Percentiles rank a stretch among this genome's conserved stretches.
Evolutionary conservation across 2,888 invertebrate genomes (phyloP).

Genomic region (Esperia sulphurella): DNA sequence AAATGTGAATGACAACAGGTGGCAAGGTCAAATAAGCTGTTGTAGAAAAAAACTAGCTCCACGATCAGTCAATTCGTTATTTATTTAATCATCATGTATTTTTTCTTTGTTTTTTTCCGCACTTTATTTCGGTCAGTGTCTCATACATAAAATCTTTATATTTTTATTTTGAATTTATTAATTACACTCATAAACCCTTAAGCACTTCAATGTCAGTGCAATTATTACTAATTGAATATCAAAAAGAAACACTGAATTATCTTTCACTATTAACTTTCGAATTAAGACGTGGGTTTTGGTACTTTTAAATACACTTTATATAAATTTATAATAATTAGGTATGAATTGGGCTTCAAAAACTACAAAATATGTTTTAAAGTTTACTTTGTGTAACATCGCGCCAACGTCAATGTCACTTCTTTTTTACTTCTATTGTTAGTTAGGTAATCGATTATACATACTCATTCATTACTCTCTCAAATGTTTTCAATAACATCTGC

Average conservation of each 20-base stretch:
- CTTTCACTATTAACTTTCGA: conserved; percentile 39
- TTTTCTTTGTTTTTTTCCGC: conserved; percentile 40
- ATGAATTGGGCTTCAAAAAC: conserved; percentile 48
- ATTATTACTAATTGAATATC: conserved; percentile 39
- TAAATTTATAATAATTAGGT: conserved; percentile 14
- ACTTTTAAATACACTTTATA: conserved; percentile 6
- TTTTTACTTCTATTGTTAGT: conserved; percentile 22
- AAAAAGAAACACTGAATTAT: conserved; percentile 14
- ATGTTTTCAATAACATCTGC: neutral
- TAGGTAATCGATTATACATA: neutral
- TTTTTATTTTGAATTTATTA: conserved; percentile 8
- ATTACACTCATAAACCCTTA: conserved; percentile 14
- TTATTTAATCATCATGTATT: conserved; percentile 40
- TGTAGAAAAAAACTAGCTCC: conserved; percentile 78
- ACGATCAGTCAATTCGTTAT: conserved; percentile 36
- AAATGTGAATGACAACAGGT: conserved; percentile 17
- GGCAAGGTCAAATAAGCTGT: conserved; percentile 44
- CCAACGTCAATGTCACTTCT: conserved; percentile 58
- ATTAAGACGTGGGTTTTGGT: conserved; percentile 47
- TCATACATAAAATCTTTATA: conserved; percentile 42
- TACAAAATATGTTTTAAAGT: conserved; percentile 25
- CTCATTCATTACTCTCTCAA: neutral
- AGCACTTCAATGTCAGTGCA: conserved; percentile 41
- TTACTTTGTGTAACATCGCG: conserved; percentile 34
- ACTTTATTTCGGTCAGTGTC: conserved; percentile 52